Evolutionary conservation across 2,888 invertebrate species (phyloP).

Genomic region (Nephrocerus scutellatus): DNA sequence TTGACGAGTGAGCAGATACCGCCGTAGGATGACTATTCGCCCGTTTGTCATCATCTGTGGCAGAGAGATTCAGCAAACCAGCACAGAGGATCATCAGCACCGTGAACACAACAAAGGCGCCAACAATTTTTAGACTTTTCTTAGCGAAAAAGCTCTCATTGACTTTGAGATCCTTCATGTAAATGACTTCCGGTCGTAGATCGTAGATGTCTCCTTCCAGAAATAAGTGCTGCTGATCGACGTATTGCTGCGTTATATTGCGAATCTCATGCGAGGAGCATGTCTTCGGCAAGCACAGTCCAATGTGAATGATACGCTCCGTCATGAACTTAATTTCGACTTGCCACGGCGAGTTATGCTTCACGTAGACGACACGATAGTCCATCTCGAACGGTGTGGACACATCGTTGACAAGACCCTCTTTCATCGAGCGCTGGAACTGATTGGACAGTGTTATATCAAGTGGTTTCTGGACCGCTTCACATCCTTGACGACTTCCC

Average conservation of each 20-base stretch:
- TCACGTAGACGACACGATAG: conserved; percentile 44
- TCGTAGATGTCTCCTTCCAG: conserved; percentile 42
- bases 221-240: conserved; percentile 34
- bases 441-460: conserved; percentile 42
- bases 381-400: conserved; percentile 45
- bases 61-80: conserved; percentile 15
- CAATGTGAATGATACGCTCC: conserved; percentile 50
- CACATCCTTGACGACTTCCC: conserved; percentile 51
- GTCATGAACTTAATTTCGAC: conserved; percentile 47
- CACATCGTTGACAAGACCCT: conserved; percentile 39
- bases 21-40: too few species aligned
- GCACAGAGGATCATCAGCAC: conserved; percentile 30
- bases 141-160: conserved; percentile 38
- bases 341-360: conserved; percentile 48
- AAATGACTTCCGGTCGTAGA: conserved; percentile 40
- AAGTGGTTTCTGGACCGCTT: conserved; percentile 43
- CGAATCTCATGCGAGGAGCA: conserved; percentile 46
- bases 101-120: conserved; percentile 30
- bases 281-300: conserved; percentile 50
- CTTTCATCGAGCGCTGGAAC: conserved; percentile 43
- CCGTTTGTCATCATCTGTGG: conserved; percentile 6
- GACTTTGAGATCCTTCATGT: conserved; percentile 43
- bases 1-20: too few species aligned
- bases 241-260: conserved; percentile 38
- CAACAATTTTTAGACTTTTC: conserved; percentile 37